phyloP scores from a whole-genome alignment of 2,797 vertebrate genomes.

The Sciaenops ocellatus region DNA sequence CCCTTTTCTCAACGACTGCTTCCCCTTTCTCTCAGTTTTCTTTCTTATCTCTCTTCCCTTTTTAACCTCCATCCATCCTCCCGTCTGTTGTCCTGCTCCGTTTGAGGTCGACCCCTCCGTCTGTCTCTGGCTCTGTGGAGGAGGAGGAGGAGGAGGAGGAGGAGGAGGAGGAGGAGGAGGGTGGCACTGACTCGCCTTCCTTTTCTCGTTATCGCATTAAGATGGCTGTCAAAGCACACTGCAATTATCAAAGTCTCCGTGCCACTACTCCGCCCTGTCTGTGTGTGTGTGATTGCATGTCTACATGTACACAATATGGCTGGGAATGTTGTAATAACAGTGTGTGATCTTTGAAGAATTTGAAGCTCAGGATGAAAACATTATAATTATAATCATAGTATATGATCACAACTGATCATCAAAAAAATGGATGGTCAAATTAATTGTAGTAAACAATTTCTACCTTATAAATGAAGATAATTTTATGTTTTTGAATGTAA shows the following conservation, averaged over 20 bases:
- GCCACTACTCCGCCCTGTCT: conserved; percentile 21
- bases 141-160: conserved; percentile 4
- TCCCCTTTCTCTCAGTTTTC: neutral
- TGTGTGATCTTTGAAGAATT: neutral
- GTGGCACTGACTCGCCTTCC: conserved; percentile 46
- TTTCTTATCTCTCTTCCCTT: neutral
- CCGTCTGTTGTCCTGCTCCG: conserved; percentile 21
- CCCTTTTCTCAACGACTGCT: neutral
- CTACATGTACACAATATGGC: conserved; percentile 9
- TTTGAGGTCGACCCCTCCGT: conserved; percentile 42
- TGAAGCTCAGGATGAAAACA: neutral
- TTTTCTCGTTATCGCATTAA: conserved; percentile 76
- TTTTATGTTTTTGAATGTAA: too few relatives aligned
- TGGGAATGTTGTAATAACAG: neutral
- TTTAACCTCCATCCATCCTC: conserved; percentile 52
- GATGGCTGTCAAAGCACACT: conserved; percentile 65
- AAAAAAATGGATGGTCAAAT: too few relatives aligned
- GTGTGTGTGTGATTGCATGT: conserved; percentile 18
- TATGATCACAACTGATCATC: neutral
- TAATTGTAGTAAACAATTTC: neutral
- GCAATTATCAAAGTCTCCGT: conserved; percentile 65
- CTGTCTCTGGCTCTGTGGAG: conserved; percentile 45
- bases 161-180: conserved; percentile 19
- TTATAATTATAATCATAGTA: neutral
- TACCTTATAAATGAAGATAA: too few relatives aligned